A percentile compares a stretch with the other conserved stretches of the same genome.
These are phyloP conservation scores for Margaritifera margaritifera DNA, from an alignment of 2,888 invertebrate species.

Conservation along the genomic window DNA sequence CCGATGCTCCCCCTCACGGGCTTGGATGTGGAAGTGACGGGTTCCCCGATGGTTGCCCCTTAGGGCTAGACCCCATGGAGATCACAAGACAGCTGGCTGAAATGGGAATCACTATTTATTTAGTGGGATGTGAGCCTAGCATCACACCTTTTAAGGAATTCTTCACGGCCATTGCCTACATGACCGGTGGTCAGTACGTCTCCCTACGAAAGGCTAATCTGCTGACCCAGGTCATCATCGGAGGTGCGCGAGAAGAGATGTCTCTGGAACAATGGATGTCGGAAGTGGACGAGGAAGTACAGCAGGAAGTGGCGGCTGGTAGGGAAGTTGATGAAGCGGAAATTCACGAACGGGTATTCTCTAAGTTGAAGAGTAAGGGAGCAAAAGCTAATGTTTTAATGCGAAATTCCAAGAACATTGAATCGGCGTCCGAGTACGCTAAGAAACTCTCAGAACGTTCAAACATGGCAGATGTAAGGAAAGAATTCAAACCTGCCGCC, in stretches of 20 bases:
- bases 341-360: constrained; percentile 34
- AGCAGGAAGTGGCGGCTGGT: constrained; percentile 43
- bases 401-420: constrained; percentile 32
- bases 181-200: constrained; percentile 68
- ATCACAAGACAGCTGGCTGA: constrained; percentile 55
- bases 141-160: constrained; percentile 62
- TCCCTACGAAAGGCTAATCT: constrained; percentile 59
- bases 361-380: constrained; percentile 35
- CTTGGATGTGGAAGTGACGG: constrained; percentile 44
- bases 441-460: constrained; percentile 30
- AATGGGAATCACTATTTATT: constrained; percentile 64
- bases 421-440: constrained; percentile 22
- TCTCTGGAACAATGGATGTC: constrained; percentile 63
- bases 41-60: constrained; percentile 65
- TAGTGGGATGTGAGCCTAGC: constrained; percentile 64
- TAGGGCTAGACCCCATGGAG: constrained; percentile 62
- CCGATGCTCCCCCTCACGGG: constrained; percentile 69
- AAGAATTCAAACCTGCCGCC: constrained; percentile 17
- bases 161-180: constrained; percentile 61
- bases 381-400: constrained; percentile 38
- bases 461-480: constrained; percentile 33
- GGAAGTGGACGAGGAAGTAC: constrained; percentile 57
- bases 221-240: constrained; percentile 62
- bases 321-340: constrained; percentile 44
- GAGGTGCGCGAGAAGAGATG: constrained; percentile 66